These are phyloP conservation scores for Lepidochrysops patricia DNA, from an alignment of 2,888 invertebrate species.

Conservation along the genomic window DNA sequence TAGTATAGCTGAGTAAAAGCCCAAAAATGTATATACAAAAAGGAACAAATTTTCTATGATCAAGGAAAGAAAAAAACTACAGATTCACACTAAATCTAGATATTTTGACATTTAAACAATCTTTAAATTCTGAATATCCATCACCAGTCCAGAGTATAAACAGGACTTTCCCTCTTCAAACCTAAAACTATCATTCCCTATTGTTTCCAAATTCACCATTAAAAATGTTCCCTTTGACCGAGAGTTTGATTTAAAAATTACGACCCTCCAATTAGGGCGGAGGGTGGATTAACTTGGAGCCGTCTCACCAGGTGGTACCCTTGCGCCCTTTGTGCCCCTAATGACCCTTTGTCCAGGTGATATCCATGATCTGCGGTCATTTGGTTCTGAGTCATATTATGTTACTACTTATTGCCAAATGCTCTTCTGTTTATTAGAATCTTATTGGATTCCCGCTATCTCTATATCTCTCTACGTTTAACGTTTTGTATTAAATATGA, in stretches of 20 bases:
- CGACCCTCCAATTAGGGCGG: slow-evolving; percentile 22
- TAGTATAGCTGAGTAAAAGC: too few relatives aligned
- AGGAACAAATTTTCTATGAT: too few relatives aligned
- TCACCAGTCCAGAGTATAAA: too few relatives aligned
- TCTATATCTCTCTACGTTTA: too few relatives aligned
- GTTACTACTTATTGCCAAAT: neutral
- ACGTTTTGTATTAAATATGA: neutral
- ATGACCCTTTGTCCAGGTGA: slow-evolving; percentile 27
- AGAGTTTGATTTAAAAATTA: slow-evolving; percentile 28
- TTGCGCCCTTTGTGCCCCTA: slow-evolving; percentile 31
- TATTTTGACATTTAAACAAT: too few relatives aligned
- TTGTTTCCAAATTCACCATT: slow-evolving; percentile 10
- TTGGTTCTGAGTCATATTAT: slow-evolving; percentile 2
- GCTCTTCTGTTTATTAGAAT: neutral
- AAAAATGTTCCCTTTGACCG: slow-evolving; percentile 1
- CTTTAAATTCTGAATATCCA: too few relatives aligned
- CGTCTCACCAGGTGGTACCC: slow-evolving; percentile 43
- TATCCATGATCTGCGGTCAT: slow-evolving; percentile 13
- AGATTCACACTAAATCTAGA: too few relatives aligned
- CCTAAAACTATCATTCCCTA: neutral
- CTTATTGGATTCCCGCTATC: too few relatives aligned
- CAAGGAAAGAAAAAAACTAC: too few relatives aligned
- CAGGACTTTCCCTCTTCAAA: too few relatives aligned
- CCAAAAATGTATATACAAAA: too few relatives aligned
- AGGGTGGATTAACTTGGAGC: slow-evolving; percentile 37